A percentile compares a stretch with the other conserved stretches of the same genome.
Evolutionary conservation across 2,888 invertebrate genomes (phyloP).

Genomic region (Apocheima hispidaria): DNA sequence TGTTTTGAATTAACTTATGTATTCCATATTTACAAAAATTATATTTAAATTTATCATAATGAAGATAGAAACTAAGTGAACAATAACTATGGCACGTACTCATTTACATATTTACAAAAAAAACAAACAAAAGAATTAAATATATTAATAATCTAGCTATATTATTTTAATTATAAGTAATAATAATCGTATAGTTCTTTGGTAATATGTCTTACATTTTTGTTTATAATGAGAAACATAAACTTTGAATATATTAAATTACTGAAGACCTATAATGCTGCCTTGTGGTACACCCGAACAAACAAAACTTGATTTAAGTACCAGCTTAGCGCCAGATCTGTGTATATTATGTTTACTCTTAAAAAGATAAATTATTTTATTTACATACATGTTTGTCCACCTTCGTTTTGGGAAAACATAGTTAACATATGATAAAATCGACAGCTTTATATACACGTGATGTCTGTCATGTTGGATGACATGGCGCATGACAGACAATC

Average conservation of each 20-base stretch:
- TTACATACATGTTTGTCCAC: background rate
- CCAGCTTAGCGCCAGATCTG: background rate
- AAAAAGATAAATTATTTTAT: background rate
- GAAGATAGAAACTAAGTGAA: background rate
- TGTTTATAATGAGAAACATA: background rate
- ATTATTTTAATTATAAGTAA: constrained; percentile 13
- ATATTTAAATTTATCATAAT: background rate
- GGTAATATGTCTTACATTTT: background rate
- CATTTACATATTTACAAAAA: constrained; percentile 8
- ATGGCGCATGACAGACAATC: no score
- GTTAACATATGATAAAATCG: background rate
- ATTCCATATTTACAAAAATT: constrained; percentile 4
- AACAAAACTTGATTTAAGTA: background rate
- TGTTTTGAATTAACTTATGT: background rate
- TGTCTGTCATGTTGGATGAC: no score
- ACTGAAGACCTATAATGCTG: background rate
- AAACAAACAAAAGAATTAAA: background rate
- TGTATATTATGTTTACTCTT: background rate
- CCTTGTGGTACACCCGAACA: constrained; percentile 8
- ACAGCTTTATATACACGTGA: no score
- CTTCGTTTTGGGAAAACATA: no score
- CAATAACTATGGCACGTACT: constrained; percentile 6
- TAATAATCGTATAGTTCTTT: constrained; percentile 17
- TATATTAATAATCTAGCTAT: background rate
- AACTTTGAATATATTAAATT: background rate